These are phyloP conservation scores for Myotis davidii DNA, from an alignment of 2,113 vertebrate species.

Conservation along the genomic window DNA sequence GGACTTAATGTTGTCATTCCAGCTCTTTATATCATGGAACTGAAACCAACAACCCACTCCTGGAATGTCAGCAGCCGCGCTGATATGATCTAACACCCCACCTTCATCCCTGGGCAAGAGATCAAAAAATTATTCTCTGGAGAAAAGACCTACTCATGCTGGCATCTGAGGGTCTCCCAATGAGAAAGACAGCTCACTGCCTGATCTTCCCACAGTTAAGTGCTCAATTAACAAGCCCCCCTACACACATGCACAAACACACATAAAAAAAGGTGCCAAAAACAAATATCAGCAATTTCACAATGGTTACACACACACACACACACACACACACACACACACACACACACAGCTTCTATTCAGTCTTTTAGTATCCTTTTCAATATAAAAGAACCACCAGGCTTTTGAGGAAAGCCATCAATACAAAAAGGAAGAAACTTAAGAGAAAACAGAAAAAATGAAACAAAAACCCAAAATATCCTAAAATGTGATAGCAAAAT, in stretches of 20 bases:
- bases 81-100: neutral
- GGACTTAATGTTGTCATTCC: neutral
- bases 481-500: neutral
- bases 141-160: neutral
- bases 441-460: neutral
- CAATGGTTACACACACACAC: neutral
- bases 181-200: neutral
- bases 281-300: no score
- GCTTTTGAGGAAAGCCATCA: neutral
- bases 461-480: neutral
- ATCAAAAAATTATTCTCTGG: constrained; percentile 11
- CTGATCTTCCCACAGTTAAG: constrained; percentile 10
- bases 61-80: neutral
- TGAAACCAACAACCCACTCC: neutral
- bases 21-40: neutral
- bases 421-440: neutral
- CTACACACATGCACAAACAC: neutral
- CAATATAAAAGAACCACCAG: neutral
- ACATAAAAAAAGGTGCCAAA: no score
- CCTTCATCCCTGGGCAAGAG: neutral
- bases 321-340: neutral
- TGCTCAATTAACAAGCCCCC: neutral
- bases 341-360: neutral
- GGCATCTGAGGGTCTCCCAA: neutral
- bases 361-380: neutral